These are phyloP conservation scores for Lochmaea capreae DNA, from an alignment of 2,888 invertebrate genomes.

Conservation along the genomic window DNA sequence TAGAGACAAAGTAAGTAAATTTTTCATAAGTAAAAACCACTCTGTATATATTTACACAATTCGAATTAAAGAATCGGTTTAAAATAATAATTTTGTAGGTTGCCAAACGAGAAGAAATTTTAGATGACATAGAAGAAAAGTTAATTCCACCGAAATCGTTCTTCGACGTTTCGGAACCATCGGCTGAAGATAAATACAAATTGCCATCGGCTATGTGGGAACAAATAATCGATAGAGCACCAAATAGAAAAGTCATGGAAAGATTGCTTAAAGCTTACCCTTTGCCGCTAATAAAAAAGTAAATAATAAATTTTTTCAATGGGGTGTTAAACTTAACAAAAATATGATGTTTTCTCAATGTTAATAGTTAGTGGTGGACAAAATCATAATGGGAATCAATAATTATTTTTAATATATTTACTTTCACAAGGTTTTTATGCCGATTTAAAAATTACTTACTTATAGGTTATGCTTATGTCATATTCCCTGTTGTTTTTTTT, in stretches of 20 bases:
- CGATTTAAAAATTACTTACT: too few relatives aligned
- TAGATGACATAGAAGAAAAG: conserved; percentile 60
- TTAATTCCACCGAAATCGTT: conserved; percentile 51
- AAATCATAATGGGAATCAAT: too few relatives aligned
- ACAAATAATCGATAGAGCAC: conserved; percentile 61
- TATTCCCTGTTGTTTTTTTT: too few relatives aligned
- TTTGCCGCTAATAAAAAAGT: conserved; percentile 58
- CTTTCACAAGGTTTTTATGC: too few relatives aligned
- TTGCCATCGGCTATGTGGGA: conserved; percentile 64
- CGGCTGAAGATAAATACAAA: conserved; percentile 57
- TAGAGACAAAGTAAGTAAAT: conserved; percentile 46
- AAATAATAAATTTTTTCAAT: too few relatives aligned
- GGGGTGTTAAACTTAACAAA: too few relatives aligned
- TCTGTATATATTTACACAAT: not conserved
- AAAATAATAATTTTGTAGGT: conserved; percentile 47
- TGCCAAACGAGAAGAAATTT: conserved; percentile 58
- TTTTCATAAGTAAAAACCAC: not conserved
- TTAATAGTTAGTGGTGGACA: too few relatives aligned
- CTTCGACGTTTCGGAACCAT: conserved; percentile 57
- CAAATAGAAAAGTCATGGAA: conserved; percentile 57
- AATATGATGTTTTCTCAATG: too few relatives aligned
- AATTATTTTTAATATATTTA: too few relatives aligned
- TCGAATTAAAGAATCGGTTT: not conserved
- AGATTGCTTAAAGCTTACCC: conserved; percentile 58
- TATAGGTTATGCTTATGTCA: too few relatives aligned